Conservation (phyloP, 1,140 invertebrate species). For the Ectropis grisescens region DNA sequence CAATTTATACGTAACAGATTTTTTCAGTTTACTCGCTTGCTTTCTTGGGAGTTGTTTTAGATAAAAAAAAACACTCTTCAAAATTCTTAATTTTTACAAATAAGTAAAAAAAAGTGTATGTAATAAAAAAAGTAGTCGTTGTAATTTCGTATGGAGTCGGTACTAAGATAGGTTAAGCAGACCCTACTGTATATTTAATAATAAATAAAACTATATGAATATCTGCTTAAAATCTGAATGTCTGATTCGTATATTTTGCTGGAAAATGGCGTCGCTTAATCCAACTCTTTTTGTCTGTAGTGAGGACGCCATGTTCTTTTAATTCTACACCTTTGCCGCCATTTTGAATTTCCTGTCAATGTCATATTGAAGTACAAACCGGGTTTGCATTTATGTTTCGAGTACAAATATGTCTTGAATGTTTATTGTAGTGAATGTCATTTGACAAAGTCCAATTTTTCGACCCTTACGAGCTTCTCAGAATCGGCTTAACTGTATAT, state of each 20-base stretch:
- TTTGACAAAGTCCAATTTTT: conserved; percentile 39
- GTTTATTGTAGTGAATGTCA: conserved; percentile 33
- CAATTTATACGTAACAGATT: conserved; percentile 57
- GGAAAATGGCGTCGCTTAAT: too few relatives aligned
- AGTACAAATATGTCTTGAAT: conserved; percentile 33
- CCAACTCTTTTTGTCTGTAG: too few relatives aligned
- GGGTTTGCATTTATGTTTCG: conserved; percentile 29
- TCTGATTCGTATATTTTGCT: too few relatives aligned
- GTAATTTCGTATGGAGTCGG: conserved; percentile 51
- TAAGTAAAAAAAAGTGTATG: conserved; percentile 36
- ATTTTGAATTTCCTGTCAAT: conserved; percentile 3
- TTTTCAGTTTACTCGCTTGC: conserved; percentile 51
- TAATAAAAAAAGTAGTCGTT: conserved; percentile 51
- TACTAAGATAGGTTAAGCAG: conserved; percentile 46
- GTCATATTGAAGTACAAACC: conserved; percentile 3
- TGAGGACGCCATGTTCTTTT: too few relatives aligned
- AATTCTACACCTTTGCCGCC: too few relatives aligned
- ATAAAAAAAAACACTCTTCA: conserved; percentile 12
- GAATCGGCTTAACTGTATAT: conserved; percentile 64
- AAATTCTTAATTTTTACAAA: conserved; percentile 29
- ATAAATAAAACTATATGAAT: too few relatives aligned
- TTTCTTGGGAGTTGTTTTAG: conserved; percentile 31
- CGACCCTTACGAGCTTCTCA: conserved; percentile 56
- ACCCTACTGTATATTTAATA: conserved; percentile 40
- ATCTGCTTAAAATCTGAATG: too few relatives aligned